phyloP scores from a whole-genome alignment of 1,140 invertebrate genomes.

The Adelges cooleyi region DNA sequence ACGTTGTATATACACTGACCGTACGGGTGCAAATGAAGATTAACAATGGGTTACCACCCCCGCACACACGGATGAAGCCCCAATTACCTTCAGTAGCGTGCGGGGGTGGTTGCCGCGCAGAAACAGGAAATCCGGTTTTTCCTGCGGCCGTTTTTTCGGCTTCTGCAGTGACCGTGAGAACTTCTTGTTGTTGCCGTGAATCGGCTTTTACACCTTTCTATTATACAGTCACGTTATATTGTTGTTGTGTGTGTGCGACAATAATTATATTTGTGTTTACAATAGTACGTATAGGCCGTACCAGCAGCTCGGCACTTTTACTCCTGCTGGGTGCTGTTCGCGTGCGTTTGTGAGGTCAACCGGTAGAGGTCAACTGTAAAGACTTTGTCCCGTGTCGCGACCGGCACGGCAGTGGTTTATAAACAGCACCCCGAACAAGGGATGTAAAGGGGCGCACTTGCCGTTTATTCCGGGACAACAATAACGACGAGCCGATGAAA shows the following conservation, averaged over 20 bases:
- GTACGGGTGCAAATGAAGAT: conserved; percentile 13
- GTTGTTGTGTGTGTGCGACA: no score
- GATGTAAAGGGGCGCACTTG: background rate
- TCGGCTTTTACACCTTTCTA: background rate
- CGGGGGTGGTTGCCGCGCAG: background rate
- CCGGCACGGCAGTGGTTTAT: background rate
- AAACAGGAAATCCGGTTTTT: conserved; percentile 12
- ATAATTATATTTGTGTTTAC: no score
- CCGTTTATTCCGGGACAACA: background rate
- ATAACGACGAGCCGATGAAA: no score
- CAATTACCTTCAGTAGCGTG: background rate
- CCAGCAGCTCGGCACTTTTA: no score
- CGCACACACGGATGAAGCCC: background rate
- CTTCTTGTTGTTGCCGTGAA: background rate
- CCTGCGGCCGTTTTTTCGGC: no score
- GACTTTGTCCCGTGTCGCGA: background rate
- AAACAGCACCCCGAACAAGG: background rate
- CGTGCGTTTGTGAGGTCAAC: background rate
- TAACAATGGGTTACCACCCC: conserved; percentile 18
- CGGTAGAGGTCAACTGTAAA: background rate
- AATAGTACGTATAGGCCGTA: no score
- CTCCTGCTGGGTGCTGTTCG: no score
- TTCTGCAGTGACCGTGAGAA: conserved; percentile 16
- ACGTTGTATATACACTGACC: conserved; percentile 22
- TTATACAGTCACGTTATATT: no score